Conservation (phyloP, 2,797 vertebrate species). For the Anas bernieri region DNA sequence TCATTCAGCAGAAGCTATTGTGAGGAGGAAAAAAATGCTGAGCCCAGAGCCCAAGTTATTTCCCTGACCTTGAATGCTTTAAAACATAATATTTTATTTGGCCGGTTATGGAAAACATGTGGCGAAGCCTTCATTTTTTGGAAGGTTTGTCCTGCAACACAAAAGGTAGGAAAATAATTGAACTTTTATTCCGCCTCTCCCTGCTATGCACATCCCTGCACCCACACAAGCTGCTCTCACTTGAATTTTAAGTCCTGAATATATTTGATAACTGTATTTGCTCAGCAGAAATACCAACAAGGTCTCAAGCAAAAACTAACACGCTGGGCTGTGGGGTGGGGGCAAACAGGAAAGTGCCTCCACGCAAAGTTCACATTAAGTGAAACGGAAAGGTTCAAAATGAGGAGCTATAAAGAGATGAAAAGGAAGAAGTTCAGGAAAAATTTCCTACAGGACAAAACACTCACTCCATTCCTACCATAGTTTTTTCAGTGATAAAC, state of each 20-base stretch:
- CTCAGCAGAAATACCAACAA: neutral
- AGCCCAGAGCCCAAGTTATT: neutral
- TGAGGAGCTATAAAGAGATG: neutral
- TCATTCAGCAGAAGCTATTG: slow-evolving; percentile 2
- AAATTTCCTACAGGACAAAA: neutral
- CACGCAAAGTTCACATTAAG: neutral
- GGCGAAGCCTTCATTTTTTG: neutral
- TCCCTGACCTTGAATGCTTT: neutral
- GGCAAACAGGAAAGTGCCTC: neutral
- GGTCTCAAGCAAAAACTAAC: neutral
- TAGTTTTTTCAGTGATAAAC: neutral
- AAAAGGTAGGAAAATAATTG: slow-evolving; percentile 2
- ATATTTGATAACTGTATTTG: neutral
- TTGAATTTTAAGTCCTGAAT: slow-evolving; percentile 31
- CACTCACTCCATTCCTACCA: neutral
- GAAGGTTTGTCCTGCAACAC: neutral
- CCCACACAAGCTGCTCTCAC: neutral
- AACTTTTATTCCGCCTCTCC: neutral
- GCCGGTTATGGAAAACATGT: neutral
- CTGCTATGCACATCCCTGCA: neutral
- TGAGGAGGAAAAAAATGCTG: slow-evolving; percentile 17
- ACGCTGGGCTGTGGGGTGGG: neutral
- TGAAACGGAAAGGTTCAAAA: neutral
- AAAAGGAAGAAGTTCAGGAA: neutral
- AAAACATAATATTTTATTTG: slow-evolving; percentile 54